Percentiles rank a stretch among this genome's conserved stretches.
These are phyloP conservation scores for Tenodera sinensis DNA, from an alignment of 2,888 invertebrate genomes.

Conservation along the genomic window DNA sequence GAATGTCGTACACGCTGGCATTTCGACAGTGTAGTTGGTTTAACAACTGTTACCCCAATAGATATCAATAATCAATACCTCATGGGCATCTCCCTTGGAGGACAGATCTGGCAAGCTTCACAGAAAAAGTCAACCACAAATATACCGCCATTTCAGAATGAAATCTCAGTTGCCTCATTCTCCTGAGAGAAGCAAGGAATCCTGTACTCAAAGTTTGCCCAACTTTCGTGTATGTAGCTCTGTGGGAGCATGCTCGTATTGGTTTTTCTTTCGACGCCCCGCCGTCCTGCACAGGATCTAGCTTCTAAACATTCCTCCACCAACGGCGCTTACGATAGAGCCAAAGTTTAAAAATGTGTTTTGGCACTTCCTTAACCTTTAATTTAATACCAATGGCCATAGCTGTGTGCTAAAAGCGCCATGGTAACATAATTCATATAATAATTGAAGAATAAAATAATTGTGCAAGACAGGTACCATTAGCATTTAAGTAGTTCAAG, in stretches of 20 bases:
- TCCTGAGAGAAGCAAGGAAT: not conserved
- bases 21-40: no score
- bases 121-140: not conserved
- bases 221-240: not conserved
- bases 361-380: not conserved
- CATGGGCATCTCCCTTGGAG: not conserved
- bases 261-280: slow-evolving; percentile 2
- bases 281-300: not conserved
- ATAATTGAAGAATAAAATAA: no score
- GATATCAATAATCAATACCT: slow-evolving; percentile 11
- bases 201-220: not conserved
- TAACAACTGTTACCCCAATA: not conserved
- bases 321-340: not conserved
- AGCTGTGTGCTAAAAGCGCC: not conserved
- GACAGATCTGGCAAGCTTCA: no score
- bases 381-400: not conserved
- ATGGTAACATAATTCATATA: no score
- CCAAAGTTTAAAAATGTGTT: not conserved
- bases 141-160: not conserved
- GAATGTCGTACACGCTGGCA: not conserved
- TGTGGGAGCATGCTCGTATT: not conserved
- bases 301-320: not conserved
- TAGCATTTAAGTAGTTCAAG: no score
- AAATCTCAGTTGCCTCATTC: not conserved
- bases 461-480: no score